Evolutionary conservation across 2,888 invertebrate species (phyloP), one percentile per base, ranked within the genome.

Genomic region (Netelia virgata): DNA sequence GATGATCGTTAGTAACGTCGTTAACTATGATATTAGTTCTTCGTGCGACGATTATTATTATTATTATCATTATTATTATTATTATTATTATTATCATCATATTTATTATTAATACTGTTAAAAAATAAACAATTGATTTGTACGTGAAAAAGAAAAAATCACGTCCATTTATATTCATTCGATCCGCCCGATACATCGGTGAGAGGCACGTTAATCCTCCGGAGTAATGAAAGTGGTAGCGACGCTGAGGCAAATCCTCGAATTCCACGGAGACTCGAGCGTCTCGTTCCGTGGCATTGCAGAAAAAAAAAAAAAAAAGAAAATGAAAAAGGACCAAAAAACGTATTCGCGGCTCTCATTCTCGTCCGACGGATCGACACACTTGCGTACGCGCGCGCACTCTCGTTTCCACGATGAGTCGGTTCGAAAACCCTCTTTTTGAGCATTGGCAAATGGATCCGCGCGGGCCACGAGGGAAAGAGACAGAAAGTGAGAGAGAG

Each of bases 371-470:
- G 74, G 63, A 57, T 57, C 68, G 68, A 70, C 63, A 66, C 57
- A 36, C 36, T 36, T 6, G 36, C 36, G 36, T 36, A 36, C 36
- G 36, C 36, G 36, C 55, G n/a, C 63, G 43, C 57, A 18, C 28
- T 20, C 53, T 64, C 78, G 78, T 73, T 75, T 76, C 73, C 28
- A 23, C 66, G 76, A 47, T 61, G 72, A 36, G 36, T 36, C 18
- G 18, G 47, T 61, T 68, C 36, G 69, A 84, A 84, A 36, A 5
- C 5, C 6, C 6, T 81, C 73, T 80, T 73, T 84, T 81, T 84
- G 76, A 84, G 63, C 68, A 84, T 84, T 63, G 84, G 80, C 84
- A 77, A 84, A 81, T 77, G 80, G 76, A 76, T 63, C 68, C 61
- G 69, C 57, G 20, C 47, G 61, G 14, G 23, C 41, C 18, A n/a